phyloP scores from a whole-genome alignment of 2,888 invertebrate species.

The Aphodius sticticus region DNA sequence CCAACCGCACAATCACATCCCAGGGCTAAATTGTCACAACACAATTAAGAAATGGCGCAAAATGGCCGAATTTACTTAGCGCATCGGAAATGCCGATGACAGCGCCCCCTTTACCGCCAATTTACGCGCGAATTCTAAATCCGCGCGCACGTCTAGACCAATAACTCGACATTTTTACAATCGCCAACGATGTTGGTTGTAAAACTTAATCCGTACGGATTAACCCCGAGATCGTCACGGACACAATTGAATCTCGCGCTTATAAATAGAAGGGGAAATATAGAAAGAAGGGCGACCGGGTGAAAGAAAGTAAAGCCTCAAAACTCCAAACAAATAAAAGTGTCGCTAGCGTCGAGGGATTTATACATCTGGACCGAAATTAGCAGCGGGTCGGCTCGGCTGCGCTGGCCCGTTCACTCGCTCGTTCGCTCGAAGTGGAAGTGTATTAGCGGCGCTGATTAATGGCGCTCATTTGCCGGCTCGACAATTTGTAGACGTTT shows the following conservation, averaged over 20 bases:
- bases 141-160: not conserved
- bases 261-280: conserved; percentile 11
- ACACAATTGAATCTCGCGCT: not conserved
- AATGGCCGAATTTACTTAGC: not conserved
- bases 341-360: conserved; percentile 52
- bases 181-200: not conserved
- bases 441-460: conserved; percentile 57
- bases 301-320: conserved; percentile 39
- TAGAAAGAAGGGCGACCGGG: conserved; percentile 14
- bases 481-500: conserved; percentile 62
- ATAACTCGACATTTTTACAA: not conserved
- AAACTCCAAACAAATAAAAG: conserved; percentile 55
- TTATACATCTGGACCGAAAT: conserved; percentile 55
- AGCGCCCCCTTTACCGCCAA: not conserved
- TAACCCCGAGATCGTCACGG: not conserved
- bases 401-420: conserved; percentile 13
- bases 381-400: conserved; percentile 46
- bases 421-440: not conserved
- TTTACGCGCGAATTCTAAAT: not conserved
- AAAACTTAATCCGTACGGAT: not conserved
- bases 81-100: not conserved
- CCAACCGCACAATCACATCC: not conserved
- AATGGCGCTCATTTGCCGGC: conserved; percentile 60
- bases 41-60: not conserved
- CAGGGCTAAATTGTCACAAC: not conserved